Percentiles rank a stretch among this genome's conserved stretches.
These are phyloP conservation scores for Thymelicus sylvestris DNA, from an alignment of 2,888 invertebrate species.

Conservation along the genomic window DNA sequence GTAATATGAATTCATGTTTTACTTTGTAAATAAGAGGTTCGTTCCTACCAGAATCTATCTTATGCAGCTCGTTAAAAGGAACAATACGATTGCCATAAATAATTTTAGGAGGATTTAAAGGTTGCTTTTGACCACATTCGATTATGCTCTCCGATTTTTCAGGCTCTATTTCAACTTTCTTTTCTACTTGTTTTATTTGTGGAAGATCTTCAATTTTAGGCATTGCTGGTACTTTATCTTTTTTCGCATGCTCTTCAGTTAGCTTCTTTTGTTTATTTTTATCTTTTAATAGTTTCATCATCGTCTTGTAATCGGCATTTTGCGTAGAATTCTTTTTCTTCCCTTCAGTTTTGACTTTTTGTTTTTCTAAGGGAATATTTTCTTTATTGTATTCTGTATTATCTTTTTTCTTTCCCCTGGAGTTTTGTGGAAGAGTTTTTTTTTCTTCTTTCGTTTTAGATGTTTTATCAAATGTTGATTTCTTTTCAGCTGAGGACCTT, in stretches of 20 bases:
- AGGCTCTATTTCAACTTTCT: constrained; percentile 25
- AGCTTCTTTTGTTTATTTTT: constrained; percentile 35
- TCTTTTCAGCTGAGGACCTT: not conserved
- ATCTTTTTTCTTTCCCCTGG: not conserved
- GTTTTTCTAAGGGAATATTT: not conserved
- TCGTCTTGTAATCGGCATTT: constrained; percentile 36
- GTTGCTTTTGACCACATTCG: constrained; percentile 44
- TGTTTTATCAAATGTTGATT: not conserved
- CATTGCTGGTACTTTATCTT: constrained; percentile 34
- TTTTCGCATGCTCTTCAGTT: constrained; percentile 11
- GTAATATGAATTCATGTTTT: constrained; percentile 29
- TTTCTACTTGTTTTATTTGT: constrained; percentile 35
- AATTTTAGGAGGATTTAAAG: constrained; percentile 43
- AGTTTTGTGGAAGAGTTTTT: not conserved
- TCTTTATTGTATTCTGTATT: not conserved
- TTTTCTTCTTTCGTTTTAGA: not conserved
- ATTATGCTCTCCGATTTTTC: constrained; percentile 47
- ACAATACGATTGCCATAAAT: constrained; percentile 49
- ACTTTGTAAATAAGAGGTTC: constrained; percentile 46
- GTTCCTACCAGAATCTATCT: constrained; percentile 11
- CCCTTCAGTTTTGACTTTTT: not conserved
- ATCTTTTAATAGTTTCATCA: constrained; percentile 45
- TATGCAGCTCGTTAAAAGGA: constrained; percentile 39
- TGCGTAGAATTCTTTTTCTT: not conserved
- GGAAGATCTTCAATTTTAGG: constrained; percentile 45